Evolutionary conservation across 2,888 invertebrate genomes (phyloP).

Genomic region (Drosophila affinis): DNA sequence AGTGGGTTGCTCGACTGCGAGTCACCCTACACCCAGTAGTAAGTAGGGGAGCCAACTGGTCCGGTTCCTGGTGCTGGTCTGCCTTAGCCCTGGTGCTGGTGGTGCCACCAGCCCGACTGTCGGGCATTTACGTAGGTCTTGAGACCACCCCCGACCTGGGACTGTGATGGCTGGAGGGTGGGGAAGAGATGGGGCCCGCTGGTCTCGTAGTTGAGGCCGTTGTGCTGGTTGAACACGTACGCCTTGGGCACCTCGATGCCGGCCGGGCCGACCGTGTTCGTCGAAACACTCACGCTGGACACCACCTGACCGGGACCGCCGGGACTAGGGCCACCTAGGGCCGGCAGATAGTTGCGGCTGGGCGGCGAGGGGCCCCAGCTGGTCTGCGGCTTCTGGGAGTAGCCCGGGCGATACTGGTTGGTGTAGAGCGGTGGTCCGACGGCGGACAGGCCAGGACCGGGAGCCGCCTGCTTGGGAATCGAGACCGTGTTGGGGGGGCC

Average conservation of each 20-base stretch:
- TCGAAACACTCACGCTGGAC: constrained; percentile 65
- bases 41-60: no score
- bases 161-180: constrained; percentile 48
- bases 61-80: not conserved
- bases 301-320: constrained; percentile 46
- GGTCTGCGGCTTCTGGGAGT: constrained; percentile 58
- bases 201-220: constrained; percentile 82
- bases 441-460: constrained; percentile 5
- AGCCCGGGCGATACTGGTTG: constrained; percentile 60
- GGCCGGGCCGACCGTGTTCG: constrained; percentile 33
- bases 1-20: constrained; percentile 3
- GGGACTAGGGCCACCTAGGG: not conserved
- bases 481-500: constrained; percentile 73
- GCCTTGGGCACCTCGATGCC: constrained; percentile 80
- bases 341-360: constrained; percentile 48
- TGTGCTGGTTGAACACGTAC: constrained; percentile 83
- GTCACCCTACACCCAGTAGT: not conserved
- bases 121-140: constrained; percentile 78
- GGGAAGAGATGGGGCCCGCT: constrained; percentile 82
- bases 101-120: constrained; percentile 79
- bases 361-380: constrained; percentile 55
- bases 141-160: constrained; percentile 55
- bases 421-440: constrained; percentile 54
- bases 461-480: constrained; percentile 53
- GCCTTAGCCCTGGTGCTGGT: constrained; percentile 60